Evolutionary conservation across 2,797 vertebrate genomes (phyloP).

Genomic region (Poeciliopsis paucimaculata): DNA sequence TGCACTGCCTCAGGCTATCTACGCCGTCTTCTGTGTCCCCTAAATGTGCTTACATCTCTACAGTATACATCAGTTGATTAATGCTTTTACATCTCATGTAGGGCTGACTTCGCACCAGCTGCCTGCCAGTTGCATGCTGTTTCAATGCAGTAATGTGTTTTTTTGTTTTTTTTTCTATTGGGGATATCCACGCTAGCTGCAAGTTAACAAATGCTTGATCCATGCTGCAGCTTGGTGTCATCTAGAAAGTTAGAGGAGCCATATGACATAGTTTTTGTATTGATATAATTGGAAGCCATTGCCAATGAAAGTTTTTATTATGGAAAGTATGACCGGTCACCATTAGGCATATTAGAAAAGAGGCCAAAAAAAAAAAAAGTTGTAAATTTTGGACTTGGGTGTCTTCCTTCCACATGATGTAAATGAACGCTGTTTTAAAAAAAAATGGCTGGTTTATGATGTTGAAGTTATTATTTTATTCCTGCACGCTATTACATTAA

Average conservation of each 20-base stretch:
- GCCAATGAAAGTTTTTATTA: not conserved
- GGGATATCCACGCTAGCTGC: not conserved
- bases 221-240: not conserved
- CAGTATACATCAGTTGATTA: not conserved
- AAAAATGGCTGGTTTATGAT: not conserved
- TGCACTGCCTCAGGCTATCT: slow-evolving; percentile 23
- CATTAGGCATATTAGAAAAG: not conserved
- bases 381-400: not conserved
- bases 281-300: not conserved
- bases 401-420: not conserved
- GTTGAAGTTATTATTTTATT: not conserved
- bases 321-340: not conserved
- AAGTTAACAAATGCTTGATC: not conserved
- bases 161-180: not conserved
- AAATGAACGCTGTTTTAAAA: not conserved
- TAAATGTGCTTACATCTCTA: not conserved
- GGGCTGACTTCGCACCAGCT: not conserved
- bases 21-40: slow-evolving; percentile 1
- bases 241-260: not conserved
- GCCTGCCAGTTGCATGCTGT: not conserved
- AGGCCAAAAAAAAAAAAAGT: not conserved
- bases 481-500: not conserved
- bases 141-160: not conserved
- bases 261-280: not conserved
- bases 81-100: not conserved